Conservation (phyloP, 2,113 vertebrate species). For the Dicerorhinus sumatrensis region DNA sequence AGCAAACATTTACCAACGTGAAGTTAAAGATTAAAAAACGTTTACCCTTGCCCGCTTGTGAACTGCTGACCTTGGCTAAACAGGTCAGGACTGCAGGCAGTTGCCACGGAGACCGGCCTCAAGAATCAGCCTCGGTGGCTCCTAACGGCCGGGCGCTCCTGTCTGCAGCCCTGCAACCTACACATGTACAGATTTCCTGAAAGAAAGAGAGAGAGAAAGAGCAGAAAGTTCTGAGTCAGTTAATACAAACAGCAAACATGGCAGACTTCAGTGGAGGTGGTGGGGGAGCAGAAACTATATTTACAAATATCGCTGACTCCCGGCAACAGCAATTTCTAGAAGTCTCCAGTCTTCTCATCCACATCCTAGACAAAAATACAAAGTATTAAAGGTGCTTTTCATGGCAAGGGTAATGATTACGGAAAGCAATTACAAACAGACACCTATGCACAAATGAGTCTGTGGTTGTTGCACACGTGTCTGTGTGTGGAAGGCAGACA, state of each 20-base stretch:
- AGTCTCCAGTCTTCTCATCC: background rate
- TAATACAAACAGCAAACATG: background rate
- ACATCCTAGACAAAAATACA: background rate
- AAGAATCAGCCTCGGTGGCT: background rate
- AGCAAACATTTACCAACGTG: background rate
- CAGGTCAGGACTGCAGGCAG: background rate
- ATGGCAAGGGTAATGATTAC: background rate
- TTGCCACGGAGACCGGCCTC: background rate
- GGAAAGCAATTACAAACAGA: background rate
- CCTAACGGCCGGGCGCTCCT: background rate
- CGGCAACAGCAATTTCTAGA: background rate
- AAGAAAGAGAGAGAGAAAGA: background rate
- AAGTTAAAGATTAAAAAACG: background rate
- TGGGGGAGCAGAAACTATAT: accelerated
- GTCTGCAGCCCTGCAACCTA: accelerated
- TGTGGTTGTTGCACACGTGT: accelerated
- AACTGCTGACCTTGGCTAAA: background rate
- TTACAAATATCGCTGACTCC: too few species aligned
- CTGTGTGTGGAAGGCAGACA: accelerated
- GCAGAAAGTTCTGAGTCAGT: background rate
- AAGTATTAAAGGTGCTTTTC: too few species aligned
- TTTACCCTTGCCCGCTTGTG: accelerated
- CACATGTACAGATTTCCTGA: background rate
- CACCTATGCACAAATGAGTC: accelerated
- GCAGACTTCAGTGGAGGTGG: background rate